phyloP scores from a whole-genome alignment of 2,888 invertebrate genomes.

The Ophioninae sp. region DNA sequence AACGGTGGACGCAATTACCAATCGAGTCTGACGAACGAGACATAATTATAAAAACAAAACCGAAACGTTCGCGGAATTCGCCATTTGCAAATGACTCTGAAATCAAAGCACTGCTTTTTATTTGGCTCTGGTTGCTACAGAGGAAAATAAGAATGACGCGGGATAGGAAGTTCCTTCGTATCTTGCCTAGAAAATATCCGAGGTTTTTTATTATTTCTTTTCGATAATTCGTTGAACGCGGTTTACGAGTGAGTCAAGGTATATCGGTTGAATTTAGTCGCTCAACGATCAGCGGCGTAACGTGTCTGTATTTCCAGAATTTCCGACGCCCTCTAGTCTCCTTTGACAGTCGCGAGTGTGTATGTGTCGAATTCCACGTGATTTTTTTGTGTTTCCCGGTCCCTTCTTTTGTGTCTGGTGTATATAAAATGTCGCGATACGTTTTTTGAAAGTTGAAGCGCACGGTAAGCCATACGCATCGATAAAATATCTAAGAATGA shows the following conservation, averaged over 20 bases:
- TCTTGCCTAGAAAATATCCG: not conserved
- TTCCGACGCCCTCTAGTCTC: constrained; percentile 69
- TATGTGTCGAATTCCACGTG: constrained; percentile 72
- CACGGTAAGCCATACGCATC: constrained; percentile 69
- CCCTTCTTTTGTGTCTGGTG: constrained; percentile 69
- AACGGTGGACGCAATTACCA: not conserved
- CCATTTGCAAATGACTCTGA: not conserved
- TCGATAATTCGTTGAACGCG: not conserved
- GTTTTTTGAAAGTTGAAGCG: constrained; percentile 63
- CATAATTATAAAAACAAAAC: not conserved
- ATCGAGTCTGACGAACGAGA: not conserved
- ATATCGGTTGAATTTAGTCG: not conserved
- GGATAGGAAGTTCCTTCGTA: not conserved
- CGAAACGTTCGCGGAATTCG: not conserved
- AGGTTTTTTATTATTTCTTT: not conserved
- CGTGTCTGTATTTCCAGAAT: constrained; percentile 73
- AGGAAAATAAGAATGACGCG: not conserved
- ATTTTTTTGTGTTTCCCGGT: constrained; percentile 75
- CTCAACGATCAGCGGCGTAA: constrained; percentile 63
- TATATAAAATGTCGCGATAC: constrained; percentile 62
- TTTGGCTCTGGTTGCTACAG: not conserved
- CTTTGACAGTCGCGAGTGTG: constrained; percentile 73
- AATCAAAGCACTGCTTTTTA: not conserved
- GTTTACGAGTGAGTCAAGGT: not conserved
- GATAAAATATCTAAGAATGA: constrained; percentile 38